Base-by-base conservation (phyloP, 2,797 vertebrate species). In the Adrianichthys oophorus region DNA sequence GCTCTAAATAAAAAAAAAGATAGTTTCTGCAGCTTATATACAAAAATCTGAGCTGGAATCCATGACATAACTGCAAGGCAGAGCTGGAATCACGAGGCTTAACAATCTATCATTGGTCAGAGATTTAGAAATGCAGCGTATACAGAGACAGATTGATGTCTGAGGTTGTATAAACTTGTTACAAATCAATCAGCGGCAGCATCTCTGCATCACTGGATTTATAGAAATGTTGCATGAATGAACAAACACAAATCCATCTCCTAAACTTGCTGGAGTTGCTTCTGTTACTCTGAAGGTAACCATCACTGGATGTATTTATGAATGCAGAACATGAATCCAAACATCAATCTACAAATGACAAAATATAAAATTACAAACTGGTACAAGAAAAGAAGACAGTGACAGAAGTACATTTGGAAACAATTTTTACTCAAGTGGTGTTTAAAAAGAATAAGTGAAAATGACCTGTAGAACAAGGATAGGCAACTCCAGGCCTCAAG, bases 171-270 rank as follows among this genome's bases (percentile, higher is more conserved):
- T 70, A 59, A 59, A 1, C 57, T 12, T 1, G 41, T 1, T 60
- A 26, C 17, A 62, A 59, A 71, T 71, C 51, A 65, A 48, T 50
- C 14, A 41, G 6, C 14, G 48, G 23, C 37, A 19, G 57, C 2
- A 41, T 40, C 19, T 24, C 4, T 15, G 41, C 15, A 47, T 18
- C 26, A 3, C 0, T 29, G 60, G 43, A 64, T 60, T 60, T 48
- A 46, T 24, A 44, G 16, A 49, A 50, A 47, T 13, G 58, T 17
- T 55, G 15, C 29, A 42, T 32, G 45, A 42, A 47, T 48, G 37
- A 17, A 18, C n/a, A 16, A 15, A 41, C 5, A 8, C 4, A 49
- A 8, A 15, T 19, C 24, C 6, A 62, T 43, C 26, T 51, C 41
- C 32, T 44, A 43, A 17, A 52, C 29, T 41, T 8, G 2, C 40